Evolutionary conservation across 2,797 vertebrate genomes (phyloP).

Genomic region (Enteromius anoplus): DNA sequence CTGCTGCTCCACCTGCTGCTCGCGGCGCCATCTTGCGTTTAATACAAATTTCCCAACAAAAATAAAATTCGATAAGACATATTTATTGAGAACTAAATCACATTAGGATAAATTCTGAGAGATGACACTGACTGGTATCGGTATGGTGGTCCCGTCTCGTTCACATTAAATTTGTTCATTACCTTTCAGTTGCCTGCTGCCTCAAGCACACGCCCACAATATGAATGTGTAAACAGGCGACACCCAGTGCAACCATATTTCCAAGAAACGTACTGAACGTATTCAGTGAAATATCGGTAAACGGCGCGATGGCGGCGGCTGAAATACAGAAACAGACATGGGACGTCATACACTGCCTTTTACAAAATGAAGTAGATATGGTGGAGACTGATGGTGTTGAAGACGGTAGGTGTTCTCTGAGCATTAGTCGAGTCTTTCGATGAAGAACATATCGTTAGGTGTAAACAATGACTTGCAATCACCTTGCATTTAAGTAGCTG

Average conservation of each 20-base stretch:
- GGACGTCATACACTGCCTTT: constrained; percentile 35
- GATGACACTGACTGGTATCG: no score
- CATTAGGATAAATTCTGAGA: no score
- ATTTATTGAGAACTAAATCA: no score
- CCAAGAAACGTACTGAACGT: background rate
- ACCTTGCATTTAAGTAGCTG: background rate
- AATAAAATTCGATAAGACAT: no score
- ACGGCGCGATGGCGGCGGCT: constrained; percentile 32
- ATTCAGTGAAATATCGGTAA: background rate
- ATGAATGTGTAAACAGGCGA: background rate
- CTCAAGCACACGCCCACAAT: background rate
- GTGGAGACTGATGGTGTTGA: background rate
- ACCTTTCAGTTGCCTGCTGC: background rate
- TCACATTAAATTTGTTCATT: background rate
- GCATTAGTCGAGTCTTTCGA: background rate
- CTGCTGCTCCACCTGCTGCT: no score
- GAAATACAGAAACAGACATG: background rate
- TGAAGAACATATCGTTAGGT: background rate
- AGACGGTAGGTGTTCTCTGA: constrained; percentile 19
- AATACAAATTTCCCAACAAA: no score
- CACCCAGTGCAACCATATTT: background rate
- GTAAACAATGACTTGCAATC: background rate
- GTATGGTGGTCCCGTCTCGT: no score
- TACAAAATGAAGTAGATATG: constrained; percentile 8
- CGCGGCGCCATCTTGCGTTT: no score